Percentiles rank a stretch among this genome's conserved stretches.
Conservation (phyloP, 2,888 invertebrate species). For the Mesorhabditis spiculigera region DNA sequence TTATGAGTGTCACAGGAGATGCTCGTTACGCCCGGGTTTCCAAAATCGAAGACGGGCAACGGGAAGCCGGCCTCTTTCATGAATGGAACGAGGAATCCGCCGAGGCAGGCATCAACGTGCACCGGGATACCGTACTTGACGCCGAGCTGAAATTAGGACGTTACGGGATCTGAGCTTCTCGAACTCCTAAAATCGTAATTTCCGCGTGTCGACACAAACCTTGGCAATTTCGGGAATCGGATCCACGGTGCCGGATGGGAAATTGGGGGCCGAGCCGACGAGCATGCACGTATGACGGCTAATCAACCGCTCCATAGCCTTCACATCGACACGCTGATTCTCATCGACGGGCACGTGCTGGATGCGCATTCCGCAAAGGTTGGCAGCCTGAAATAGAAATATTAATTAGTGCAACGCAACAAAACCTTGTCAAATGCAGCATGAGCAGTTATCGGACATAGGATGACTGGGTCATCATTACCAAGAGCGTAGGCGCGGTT, state of each 20-base stretch:
- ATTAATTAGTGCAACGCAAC: no score
- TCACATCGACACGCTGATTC: slow-evolving; percentile 58
- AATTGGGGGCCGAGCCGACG: slow-evolving; percentile 90
- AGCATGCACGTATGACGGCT: slow-evolving; percentile 62
- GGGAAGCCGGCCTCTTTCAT: slow-evolving; percentile 83
- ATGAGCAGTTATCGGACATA: slow-evolving; percentile 84
- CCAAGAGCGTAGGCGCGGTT: slow-evolving; percentile 79
- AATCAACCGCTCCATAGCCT: slow-evolving; percentile 46
- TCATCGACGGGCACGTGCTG: slow-evolving; percentile 72
- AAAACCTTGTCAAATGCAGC: slow-evolving; percentile 85
- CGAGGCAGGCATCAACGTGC: slow-evolving; percentile 95
- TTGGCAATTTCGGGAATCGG: slow-evolving; percentile 79
- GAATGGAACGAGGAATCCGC: slow-evolving; percentile 89
- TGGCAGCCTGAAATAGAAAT: slow-evolving; percentile 58
- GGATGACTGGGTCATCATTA: slow-evolving; percentile 81
- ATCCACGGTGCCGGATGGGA: slow-evolving; percentile 93
- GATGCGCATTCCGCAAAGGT: slow-evolving; percentile 75
- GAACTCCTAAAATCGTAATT: not conserved
- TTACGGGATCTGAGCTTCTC: not conserved
- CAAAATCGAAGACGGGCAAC: slow-evolving; percentile 70
- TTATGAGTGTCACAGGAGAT: slow-evolving; percentile 99
- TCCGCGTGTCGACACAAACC: slow-evolving; percentile 60
- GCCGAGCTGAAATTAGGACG: slow-evolving; percentile 60
- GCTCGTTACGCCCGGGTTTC: slow-evolving; percentile 84
- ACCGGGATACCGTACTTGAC: slow-evolving; percentile 77